phyloP scores from a whole-genome alignment of 2,888 invertebrate species.

The Drosophila leonis region DNA sequence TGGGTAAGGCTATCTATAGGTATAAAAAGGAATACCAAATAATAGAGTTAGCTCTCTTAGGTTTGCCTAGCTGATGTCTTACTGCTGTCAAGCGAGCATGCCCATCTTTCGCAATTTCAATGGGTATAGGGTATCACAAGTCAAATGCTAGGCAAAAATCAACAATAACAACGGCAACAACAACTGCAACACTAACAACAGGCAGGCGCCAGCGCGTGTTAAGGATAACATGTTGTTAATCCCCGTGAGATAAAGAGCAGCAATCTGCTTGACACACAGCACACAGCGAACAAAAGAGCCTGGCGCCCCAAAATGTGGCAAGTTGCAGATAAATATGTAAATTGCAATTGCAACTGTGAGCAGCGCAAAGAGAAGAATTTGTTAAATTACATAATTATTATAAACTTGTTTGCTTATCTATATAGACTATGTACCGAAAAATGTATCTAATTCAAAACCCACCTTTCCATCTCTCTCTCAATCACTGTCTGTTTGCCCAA shows the following conservation, averaged over 20 bases:
- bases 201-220: conserved; percentile 65
- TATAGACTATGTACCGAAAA: background rate
- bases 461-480: background rate
- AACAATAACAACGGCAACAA: conserved; percentile 52
- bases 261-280: conserved; percentile 54
- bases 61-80: background rate
- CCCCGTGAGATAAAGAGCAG: conserved; percentile 76
- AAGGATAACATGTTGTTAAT: conserved; percentile 77
- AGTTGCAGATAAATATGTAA: conserved; percentile 36
- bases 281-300: conserved; percentile 3
- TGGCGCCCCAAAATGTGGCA: conserved; percentile 39
- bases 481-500: conserved; percentile 3
- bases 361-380: background rate
- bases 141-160: conserved; percentile 54
- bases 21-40: background rate
- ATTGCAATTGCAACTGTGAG: conserved; percentile 9
- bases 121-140: conserved; percentile 3
- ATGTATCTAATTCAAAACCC: background rate
- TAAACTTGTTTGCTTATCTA: background rate
- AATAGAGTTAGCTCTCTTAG: background rate
- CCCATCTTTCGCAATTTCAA: background rate
- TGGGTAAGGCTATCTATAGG: no score
- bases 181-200: conserved; percentile 31
- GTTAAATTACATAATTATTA: background rate
- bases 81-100: background rate